These are phyloP conservation scores for Oenanthe oenanthe DNA, from an alignment of 2,113 vertebrate genomes.

Conservation along the genomic window DNA sequence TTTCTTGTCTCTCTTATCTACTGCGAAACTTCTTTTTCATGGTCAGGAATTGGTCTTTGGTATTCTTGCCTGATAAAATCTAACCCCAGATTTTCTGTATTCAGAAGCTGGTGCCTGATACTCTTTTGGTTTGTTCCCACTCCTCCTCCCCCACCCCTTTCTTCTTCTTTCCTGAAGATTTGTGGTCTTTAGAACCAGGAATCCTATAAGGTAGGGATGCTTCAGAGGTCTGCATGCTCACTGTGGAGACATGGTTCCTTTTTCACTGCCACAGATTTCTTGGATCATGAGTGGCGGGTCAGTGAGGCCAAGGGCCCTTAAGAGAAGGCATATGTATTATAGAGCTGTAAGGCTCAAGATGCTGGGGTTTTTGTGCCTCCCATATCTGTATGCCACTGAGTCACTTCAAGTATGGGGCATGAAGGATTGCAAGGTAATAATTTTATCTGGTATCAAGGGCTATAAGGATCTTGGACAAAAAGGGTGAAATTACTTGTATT, in stretches of 20 bases:
- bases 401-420: background rate
- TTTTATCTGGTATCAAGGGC: background rate
- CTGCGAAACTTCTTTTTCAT: background rate
- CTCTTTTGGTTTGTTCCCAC: background rate
- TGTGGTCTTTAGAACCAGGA: background rate
- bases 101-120: background rate
- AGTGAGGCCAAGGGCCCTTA: background rate
- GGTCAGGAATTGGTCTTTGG: background rate
- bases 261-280: background rate
- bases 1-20: background rate
- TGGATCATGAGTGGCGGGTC: background rate
- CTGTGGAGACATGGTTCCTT: background rate
- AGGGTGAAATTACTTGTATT: background rate
- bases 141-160: too few relatives aligned
- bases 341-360: background rate
- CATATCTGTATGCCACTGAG: fast-evolving
- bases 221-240: background rate
- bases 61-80: background rate
- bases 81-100: background rate
- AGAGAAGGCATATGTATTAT: background rate
- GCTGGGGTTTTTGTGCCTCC: background rate
- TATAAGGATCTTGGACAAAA: background rate
- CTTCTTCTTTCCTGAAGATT: background rate
- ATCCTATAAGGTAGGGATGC: background rate
- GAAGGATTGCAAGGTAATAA: background rate